phyloP scores from a whole-genome alignment of 2,113 vertebrate genomes.

The Corythornis madagascariensis region DNA sequence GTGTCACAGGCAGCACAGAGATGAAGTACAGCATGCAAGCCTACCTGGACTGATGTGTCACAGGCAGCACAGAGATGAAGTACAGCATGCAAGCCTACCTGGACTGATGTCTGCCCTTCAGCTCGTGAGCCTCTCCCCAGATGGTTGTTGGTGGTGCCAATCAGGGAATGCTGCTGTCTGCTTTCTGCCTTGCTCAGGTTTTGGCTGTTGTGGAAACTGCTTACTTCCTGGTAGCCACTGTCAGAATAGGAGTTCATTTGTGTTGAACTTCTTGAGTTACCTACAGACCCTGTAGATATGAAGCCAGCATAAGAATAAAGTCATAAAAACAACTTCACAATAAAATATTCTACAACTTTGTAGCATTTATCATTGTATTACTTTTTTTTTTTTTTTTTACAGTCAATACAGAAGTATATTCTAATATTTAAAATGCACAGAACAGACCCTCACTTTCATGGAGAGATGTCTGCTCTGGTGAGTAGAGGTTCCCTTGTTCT shows the following conservation, averaged over 20 bases:
- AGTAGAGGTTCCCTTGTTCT: slow-evolving; percentile 88
- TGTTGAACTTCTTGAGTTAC: slow-evolving; percentile 94
- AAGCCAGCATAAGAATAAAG: slow-evolving; percentile 36
- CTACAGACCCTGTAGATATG: slow-evolving; percentile 83
- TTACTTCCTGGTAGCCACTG: slow-evolving; percentile 96
- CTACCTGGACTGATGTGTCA: slow-evolving; percentile 84
- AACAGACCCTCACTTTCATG: slow-evolving; percentile 99
- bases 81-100: slow-evolving; percentile 76
- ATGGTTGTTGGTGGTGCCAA: slow-evolving; percentile 75
- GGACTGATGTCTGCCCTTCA: slow-evolving; percentile 89
- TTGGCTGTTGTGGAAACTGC: slow-evolving; percentile 90
- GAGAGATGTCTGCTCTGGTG: slow-evolving; percentile 91
- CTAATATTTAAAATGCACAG: slow-evolving; percentile 73
- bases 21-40: neutral
- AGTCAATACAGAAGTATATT: slow-evolving; percentile 6
- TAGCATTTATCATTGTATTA: neutral
- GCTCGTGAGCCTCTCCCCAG: slow-evolving; percentile 85
- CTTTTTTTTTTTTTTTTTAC: neutral
- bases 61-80: neutral
- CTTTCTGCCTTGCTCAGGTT: slow-evolving; percentile 84
- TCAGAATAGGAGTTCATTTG: slow-evolving; percentile 99
- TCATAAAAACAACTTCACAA: neutral
- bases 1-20: neutral
- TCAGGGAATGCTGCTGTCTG: slow-evolving; percentile 86
- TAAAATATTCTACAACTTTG: neutral